phyloP scores from a whole-genome alignment of 2,797 vertebrate species.

The Cryptoblepharus egeriae region DNA sequence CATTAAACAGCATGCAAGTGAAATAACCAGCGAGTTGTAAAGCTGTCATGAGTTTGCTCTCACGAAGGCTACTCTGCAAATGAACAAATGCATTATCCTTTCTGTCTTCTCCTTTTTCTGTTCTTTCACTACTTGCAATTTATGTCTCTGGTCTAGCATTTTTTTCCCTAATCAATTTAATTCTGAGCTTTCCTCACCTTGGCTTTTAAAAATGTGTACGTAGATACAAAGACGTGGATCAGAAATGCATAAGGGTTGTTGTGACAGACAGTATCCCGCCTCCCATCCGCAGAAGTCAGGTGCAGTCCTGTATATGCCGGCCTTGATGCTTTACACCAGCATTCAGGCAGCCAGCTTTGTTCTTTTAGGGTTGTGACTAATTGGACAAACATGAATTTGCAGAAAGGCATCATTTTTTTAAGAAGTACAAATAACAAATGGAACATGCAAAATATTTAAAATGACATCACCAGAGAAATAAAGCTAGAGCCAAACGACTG shows the following conservation, averaged over 20 bases:
- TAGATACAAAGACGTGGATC: slow-evolving; percentile 16
- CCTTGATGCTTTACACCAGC: slow-evolving; percentile 50
- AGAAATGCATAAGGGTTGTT: slow-evolving; percentile 46
- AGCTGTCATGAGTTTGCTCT: slow-evolving; percentile 57
- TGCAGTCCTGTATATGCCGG: slow-evolving; percentile 18
- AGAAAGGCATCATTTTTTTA: slow-evolving; percentile 78
- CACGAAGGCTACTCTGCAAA: slow-evolving; percentile 46
- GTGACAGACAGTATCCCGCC: slow-evolving; percentile 38
- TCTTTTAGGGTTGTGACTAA: slow-evolving; percentile 75
- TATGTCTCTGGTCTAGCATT: slow-evolving; percentile 41
- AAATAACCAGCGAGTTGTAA: slow-evolving; percentile 22
- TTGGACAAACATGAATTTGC: slow-evolving; percentile 80
- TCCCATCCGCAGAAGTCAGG: slow-evolving; percentile 16
- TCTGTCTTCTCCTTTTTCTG: slow-evolving; percentile 35
- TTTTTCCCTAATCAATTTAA: too few relatives aligned
- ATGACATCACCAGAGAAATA: slow-evolving; percentile 81
- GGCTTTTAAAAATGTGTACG: neutral
- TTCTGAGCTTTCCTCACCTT: slow-evolving; percentile 16
- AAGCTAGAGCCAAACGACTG: slow-evolving; percentile 75
- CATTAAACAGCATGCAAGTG: slow-evolving; percentile 49
- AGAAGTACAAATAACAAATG: slow-evolving; percentile 84
- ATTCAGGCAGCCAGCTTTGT: slow-evolving; percentile 57
- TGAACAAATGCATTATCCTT: slow-evolving; percentile 55
- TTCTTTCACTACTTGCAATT: slow-evolving; percentile 47
- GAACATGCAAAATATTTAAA: slow-evolving; percentile 82